These are phyloP conservation scores for Tautogolabrus adspersus DNA, from an alignment of 2,113 vertebrate genomes.

Conservation along the genomic window DNA sequence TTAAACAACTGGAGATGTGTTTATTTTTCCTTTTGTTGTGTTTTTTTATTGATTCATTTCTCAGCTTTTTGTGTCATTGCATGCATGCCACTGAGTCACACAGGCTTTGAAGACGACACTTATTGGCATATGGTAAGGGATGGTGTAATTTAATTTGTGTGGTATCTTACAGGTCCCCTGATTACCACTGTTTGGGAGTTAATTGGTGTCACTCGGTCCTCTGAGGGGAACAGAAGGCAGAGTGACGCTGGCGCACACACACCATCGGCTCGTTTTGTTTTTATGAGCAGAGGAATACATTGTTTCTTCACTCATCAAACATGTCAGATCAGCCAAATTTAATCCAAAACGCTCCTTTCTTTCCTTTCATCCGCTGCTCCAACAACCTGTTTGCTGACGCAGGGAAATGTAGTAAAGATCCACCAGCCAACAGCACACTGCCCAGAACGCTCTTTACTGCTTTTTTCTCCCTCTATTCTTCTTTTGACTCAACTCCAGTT, in stretches of 20 bases:
- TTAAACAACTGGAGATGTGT: slow-evolving; percentile 4
- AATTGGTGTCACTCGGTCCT: slow-evolving; percentile 60
- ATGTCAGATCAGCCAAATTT: slow-evolving; percentile 37
- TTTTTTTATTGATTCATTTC: slow-evolving; percentile 23
- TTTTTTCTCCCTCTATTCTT: neutral
- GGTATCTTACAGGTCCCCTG: slow-evolving; percentile 55
- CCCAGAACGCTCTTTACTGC: slow-evolving; percentile 8
- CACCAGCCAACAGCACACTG: slow-evolving; percentile 15
- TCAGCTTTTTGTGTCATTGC: neutral
- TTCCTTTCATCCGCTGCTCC: neutral
- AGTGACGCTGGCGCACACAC: slow-evolving; percentile 39
- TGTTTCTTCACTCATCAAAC: slow-evolving; percentile 55
- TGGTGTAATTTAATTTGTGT: slow-evolving; percentile 63
- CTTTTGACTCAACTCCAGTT: slow-evolving; percentile 34
- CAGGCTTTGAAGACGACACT: slow-evolving; percentile 45
- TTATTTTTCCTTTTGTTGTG: neutral
- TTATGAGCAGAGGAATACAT: neutral
- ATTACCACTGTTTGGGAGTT: slow-evolving; percentile 62
- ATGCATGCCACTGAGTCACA: slow-evolving; percentile 5
- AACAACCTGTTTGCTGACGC: slow-evolving; percentile 21
- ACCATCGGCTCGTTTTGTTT: slow-evolving; percentile 39
- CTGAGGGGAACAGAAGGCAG: slow-evolving; percentile 56
- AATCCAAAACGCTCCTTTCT: slow-evolving; percentile 11
- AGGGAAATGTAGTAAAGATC: slow-evolving; percentile 12
- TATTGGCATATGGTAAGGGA: slow-evolving; percentile 58